Percentiles rank a stretch among this genome's conserved stretches.
These are phyloP conservation scores for Acipenser oxyrinchus DNA, from an alignment of 2,797 vertebrate genomes.

Conservation along the genomic window DNA sequence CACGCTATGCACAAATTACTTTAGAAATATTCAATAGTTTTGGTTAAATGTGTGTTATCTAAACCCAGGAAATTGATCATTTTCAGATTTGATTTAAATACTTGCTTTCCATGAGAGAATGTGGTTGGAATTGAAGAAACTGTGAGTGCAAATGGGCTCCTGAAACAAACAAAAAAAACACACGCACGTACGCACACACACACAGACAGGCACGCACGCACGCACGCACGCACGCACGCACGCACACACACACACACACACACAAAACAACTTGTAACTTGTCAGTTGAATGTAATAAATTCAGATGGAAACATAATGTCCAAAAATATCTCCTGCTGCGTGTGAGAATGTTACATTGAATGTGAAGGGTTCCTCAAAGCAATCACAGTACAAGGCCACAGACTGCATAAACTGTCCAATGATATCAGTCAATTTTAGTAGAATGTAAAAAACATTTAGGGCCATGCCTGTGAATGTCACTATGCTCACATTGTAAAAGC, in stretches of 20 bases:
- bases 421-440: background rate
- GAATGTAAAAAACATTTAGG: background rate
- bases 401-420: background rate
- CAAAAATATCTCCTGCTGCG: constrained; percentile 11
- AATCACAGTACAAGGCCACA: constrained; percentile 5
- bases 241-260: background rate
- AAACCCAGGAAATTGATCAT: no score
- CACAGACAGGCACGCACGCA: background rate
- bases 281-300: constrained; percentile 23
- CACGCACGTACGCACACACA: no score
- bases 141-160: no score
- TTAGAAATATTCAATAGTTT: background rate
- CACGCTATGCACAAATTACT: no score
- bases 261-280: no score
- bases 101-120: no score
- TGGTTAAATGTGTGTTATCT: no score
- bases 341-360: constrained; percentile 5
- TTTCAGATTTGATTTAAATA: no score
- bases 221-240: no score
- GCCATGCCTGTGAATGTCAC: background rate
- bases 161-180: no score
- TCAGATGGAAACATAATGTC: constrained; percentile 27
- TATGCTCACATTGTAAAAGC: background rate
- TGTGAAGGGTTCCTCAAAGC: constrained; percentile 2
- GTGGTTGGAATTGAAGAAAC: no score